Evolutionary conservation across 2,113 vertebrate genomes (phyloP).

Genomic region (Columba livia): DNA sequence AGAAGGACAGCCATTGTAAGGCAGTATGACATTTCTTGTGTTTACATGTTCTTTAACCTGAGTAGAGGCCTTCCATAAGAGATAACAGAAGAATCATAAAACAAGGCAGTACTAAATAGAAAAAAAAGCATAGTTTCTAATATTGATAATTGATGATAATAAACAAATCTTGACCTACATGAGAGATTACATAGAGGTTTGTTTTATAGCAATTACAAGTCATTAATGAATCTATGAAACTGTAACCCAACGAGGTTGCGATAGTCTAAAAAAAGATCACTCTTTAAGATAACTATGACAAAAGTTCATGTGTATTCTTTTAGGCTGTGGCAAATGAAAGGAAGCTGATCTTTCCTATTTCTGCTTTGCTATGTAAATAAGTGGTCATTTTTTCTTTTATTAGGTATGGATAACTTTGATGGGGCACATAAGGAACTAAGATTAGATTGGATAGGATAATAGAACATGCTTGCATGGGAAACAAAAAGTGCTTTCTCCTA

Average conservation of each 20-base stretch:
- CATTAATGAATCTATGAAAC: background rate
- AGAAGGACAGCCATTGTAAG: background rate
- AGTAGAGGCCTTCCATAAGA: background rate
- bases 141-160: background rate
- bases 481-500: background rate
- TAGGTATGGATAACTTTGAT: background rate
- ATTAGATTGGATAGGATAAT: background rate
- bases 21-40: background rate
- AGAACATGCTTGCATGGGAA: background rate
- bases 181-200: background rate
- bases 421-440: background rate
- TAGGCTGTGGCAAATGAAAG: background rate
- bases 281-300: background rate
- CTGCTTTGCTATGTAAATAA: background rate
- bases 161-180: background rate
- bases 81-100: background rate
- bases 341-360: background rate
- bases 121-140: background rate
- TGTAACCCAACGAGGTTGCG: background rate
- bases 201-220: background rate
- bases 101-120: background rate
- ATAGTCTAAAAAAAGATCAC: background rate
- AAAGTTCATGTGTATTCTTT: background rate
- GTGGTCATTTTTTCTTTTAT: background rate
- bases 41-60: background rate